Base-by-base conservation (phyloP, 2,888 invertebrate genomes). In the Parascotia fuliginaria region DNA sequence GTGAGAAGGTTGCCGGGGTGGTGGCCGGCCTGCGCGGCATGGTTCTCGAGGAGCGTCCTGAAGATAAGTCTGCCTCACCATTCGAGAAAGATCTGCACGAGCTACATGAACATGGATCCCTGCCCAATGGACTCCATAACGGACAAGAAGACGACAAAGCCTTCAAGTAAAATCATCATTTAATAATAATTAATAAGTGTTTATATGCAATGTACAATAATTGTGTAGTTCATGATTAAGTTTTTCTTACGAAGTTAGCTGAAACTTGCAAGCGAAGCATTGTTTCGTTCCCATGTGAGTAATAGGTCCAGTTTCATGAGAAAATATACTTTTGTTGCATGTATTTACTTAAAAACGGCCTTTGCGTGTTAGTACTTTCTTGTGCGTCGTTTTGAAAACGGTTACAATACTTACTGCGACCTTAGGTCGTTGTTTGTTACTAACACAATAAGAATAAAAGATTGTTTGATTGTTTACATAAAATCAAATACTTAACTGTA, bases 61-160 rank as follows among this genome's bases (percentile, higher is more conserved):
- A 91, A 38, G 91, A 91, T 67, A 90, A 89, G 74, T 77, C 89
- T 12, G 84, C 83, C 31, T 91, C 91, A 53, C 91, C 91, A 42
- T 92, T 90, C 55, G 91, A 92, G 56, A 91, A 91, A 74, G 91
- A 92, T 72, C 77, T 89, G 49, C 91, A 92, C 62, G 91, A 90
- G 60, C 57, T 89, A 65, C 90, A 90, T 60, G 91, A 91, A 54
- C 91, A 92, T 65, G 90, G 88, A 55, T 70, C 79, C 60, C 85
- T 93, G 79, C 93, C 93, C 59, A 93, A 94, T 75, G 94, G 94
- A 51, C 81, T 92, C 40, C 92, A 92, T 64, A 94, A 94, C 66
- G 92, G 92, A 29, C 89, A 97, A 67, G 97, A 97, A 73, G 98
- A 98, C 77, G 97, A 97, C 76, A 97, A 97, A 92, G 96, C 96